phyloP scores from a whole-genome alignment of 1,140 invertebrate species.

The Leucophenga varia region DNA sequence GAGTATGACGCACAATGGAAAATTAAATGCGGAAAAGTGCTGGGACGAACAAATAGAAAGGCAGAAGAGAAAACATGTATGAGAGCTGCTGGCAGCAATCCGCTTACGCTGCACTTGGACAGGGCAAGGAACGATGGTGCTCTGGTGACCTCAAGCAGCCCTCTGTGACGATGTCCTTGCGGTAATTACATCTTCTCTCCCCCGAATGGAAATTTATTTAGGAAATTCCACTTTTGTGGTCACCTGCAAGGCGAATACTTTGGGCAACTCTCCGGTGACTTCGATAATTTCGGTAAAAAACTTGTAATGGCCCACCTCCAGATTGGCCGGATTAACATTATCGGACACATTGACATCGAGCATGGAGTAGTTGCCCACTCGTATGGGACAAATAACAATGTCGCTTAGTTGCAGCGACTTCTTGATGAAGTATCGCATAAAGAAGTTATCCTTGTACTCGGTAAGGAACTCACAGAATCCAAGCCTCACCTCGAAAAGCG shows the following conservation, averaged over 20 bases:
- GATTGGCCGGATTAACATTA: constrained; percentile 18
- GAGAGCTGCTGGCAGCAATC: constrained; percentile 25
- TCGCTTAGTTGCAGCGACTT: constrained; percentile 17
- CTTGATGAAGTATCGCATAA: constrained; percentile 22
- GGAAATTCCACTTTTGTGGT: too few relatives aligned
- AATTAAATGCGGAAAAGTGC: constrained; percentile 29
- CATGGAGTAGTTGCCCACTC: constrained; percentile 25
- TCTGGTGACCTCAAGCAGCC: constrained; percentile 11
- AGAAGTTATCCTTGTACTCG: constrained; percentile 5
- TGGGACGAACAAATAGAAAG: not conserved
- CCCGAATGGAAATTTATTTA: too few relatives aligned
- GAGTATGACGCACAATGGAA: constrained; percentile 43
- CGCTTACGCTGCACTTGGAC: constrained; percentile 25
- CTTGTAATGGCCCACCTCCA: constrained; percentile 30
- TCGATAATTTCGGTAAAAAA: constrained; percentile 35
- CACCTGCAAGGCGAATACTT: constrained; percentile 38
- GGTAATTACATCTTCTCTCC: constrained; percentile 36
- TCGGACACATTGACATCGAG: constrained; percentile 12
- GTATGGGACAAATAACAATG: constrained; percentile 22
- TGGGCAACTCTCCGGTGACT: constrained; percentile 28
- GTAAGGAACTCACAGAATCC: constrained; percentile 31
- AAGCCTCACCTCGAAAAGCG: constrained; percentile 19
- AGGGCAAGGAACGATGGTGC: not conserved
- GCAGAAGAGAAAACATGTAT: too few relatives aligned
- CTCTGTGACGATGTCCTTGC: constrained; percentile 13